Percentiles rank a stretch among this genome's conserved stretches.
Evolutionary conservation across 2,797 vertebrate genomes (phyloP).

Genomic region (Parauchenoglanis punctatus): DNA sequence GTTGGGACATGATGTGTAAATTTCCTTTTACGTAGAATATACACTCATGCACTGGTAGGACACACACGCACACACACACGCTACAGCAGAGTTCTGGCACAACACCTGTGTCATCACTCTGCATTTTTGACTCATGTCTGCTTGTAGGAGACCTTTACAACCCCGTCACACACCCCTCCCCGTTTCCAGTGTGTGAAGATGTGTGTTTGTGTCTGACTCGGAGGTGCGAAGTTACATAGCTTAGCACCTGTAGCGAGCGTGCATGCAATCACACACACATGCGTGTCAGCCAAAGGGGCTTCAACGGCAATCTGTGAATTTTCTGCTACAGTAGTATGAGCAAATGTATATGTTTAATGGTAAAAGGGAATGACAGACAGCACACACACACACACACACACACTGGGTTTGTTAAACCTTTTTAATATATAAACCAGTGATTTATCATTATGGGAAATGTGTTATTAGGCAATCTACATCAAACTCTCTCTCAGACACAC

Average conservation of each 20-base stretch:
- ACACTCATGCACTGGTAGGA: neutral
- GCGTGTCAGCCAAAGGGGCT: slow-evolving; percentile 33
- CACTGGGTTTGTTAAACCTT: slow-evolving; percentile 14
- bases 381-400: slow-evolving; percentile 12
- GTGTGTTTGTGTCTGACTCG: slow-evolving; percentile 53
- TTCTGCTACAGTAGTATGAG: slow-evolving; percentile 23
- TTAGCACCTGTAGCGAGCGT: slow-evolving; percentile 30
- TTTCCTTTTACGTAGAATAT: neutral
- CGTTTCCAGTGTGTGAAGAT: slow-evolving; percentile 44
- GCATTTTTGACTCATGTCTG: slow-evolving; percentile 25
- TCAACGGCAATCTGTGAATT: slow-evolving; percentile 42
- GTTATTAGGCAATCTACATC: neutral
- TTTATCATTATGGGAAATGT: slow-evolving; percentile 8
- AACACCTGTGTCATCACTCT: slow-evolving; percentile 11
- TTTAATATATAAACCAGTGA: slow-evolving; percentile 33
- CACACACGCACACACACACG: neutral
- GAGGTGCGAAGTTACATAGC: slow-evolving; percentile 44
- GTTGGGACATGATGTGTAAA: neutral
- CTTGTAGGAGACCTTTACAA: slow-evolving; percentile 24
- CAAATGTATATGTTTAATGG: slow-evolving; percentile 41
- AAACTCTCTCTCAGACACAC: neutral
- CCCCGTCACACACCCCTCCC: slow-evolving; percentile 13
- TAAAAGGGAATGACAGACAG: neutral
- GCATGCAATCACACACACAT: slow-evolving; percentile 30
- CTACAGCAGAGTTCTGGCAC: neutral